Evolutionary conservation across 2,797 vertebrate species (phyloP).

Genomic region (Mastacembelus armatus): DNA sequence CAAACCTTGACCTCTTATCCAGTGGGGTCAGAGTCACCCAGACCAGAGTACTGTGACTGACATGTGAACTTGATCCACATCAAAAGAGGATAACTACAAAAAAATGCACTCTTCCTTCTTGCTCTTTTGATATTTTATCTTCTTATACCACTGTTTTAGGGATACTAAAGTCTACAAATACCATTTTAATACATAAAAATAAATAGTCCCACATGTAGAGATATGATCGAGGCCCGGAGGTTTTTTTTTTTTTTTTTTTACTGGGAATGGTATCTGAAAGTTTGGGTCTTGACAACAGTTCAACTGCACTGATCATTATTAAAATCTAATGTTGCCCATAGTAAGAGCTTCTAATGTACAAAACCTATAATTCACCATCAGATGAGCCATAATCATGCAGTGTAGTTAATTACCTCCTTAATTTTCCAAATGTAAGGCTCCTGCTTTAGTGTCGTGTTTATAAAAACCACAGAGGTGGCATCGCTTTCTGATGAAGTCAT

Average conservation of each 20-base stretch:
- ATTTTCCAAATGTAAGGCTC: slow-evolving; percentile 67
- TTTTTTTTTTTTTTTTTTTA: no score
- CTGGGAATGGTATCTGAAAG: no score
- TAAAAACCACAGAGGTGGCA: slow-evolving; percentile 63
- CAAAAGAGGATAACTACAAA: neutral
- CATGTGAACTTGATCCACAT: slow-evolving; percentile 10
- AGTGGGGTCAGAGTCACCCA: slow-evolving; percentile 58
- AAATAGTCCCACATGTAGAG: neutral
- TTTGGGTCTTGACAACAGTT: neutral
- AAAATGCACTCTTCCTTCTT: neutral
- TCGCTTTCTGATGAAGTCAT: slow-evolving; percentile 69
- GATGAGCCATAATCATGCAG: neutral
- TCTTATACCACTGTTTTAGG: neutral
- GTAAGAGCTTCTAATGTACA: neutral
- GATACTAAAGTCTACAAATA: neutral
- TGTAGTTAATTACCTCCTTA: slow-evolving; percentile 47
- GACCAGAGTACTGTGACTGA: slow-evolving; percentile 30
- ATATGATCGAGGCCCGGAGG: no score
- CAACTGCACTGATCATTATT: neutral
- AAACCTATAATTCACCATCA: neutral
- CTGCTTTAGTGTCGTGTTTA: slow-evolving; percentile 52
- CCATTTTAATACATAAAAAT: neutral
- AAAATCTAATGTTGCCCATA: neutral
- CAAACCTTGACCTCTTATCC: slow-evolving; percentile 1
- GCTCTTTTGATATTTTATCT: neutral